phyloP scores from a whole-genome alignment of 30 jellyfish, hydroid and myxozoan species.

The Aurelia sp. region DNA sequence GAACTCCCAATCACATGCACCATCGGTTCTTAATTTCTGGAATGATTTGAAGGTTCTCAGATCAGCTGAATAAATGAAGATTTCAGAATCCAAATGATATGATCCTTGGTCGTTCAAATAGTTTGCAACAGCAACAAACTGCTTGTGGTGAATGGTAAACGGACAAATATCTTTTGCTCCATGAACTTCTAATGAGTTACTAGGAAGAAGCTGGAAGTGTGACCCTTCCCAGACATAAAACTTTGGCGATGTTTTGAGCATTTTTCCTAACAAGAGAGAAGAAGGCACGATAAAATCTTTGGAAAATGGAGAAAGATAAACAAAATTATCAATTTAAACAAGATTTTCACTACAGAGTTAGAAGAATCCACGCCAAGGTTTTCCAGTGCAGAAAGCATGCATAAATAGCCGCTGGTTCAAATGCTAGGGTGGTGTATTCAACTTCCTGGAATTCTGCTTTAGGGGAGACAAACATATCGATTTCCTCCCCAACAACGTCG shows the following conservation, averaged over 20 bases:
- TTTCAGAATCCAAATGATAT: constrained; percentile 84
- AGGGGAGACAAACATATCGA: too few relatives aligned
- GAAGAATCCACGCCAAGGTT: too few relatives aligned
- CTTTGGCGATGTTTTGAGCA: constrained; percentile 63
- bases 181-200: constrained; percentile 48
- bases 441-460: too few relatives aligned
- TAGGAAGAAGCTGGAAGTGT: constrained; percentile 71
- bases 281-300: background rate
- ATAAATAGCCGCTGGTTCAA: too few relatives aligned
- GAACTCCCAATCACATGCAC: constrained; percentile 91
- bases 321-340: too few relatives aligned
- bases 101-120: constrained; percentile 57
- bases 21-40: constrained; percentile 87
- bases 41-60: constrained; percentile 64
- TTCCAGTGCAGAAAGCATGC: too few relatives aligned
- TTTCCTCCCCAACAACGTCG: too few relatives aligned
- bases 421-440: too few relatives aligned
- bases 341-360: too few relatives aligned
- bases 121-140: constrained; percentile 89
- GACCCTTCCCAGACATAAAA: constrained; percentile 69
- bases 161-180: constrained; percentile 92
- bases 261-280: constrained; percentile 38
- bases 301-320: background rate
- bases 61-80: constrained; percentile 63
- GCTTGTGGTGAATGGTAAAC: constrained; percentile 70